Evolutionary conservation across 1,140 invertebrate genomes (phyloP).

Genomic region (Pantala flavescens): DNA sequence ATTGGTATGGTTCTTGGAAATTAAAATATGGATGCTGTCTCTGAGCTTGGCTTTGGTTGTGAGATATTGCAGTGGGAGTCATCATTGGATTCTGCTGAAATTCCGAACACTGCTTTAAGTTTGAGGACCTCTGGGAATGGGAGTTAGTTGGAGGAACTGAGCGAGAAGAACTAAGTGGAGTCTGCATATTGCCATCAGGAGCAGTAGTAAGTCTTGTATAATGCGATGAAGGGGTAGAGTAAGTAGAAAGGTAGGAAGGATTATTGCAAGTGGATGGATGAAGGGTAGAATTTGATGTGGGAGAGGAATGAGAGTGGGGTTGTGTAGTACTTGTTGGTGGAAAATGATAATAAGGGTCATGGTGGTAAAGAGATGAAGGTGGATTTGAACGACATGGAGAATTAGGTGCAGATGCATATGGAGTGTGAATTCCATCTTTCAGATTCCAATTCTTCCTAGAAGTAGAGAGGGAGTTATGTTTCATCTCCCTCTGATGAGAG

Average conservation of each 20-base stretch:
- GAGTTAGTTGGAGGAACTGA: background rate
- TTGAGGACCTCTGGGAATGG: background rate
- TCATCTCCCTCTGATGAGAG: background rate
- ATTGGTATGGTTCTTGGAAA: background rate
- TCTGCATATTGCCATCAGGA: background rate
- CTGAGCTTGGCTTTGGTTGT: too few relatives aligned
- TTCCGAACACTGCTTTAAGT: too few relatives aligned
- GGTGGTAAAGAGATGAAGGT: background rate
- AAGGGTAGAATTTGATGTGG: background rate
- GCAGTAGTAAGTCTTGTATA: background rate
- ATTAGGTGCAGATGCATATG: background rate
- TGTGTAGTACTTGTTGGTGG: too few relatives aligned
- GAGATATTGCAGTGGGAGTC: too few relatives aligned
- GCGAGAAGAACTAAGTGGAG: too few relatives aligned
- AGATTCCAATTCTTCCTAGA: background rate
- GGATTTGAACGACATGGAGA: background rate
- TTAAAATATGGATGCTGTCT: too few relatives aligned
- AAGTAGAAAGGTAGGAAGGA: background rate
- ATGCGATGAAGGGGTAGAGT: background rate
- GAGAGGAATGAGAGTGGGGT: too few relatives aligned
- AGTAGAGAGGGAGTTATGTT: background rate
- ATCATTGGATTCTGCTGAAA: too few relatives aligned
- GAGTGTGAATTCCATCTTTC: background rate
- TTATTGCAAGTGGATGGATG: background rate
- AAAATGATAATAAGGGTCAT: too few relatives aligned